Evolutionary conservation across 2,888 invertebrate genomes (phyloP).

Genomic region (Catocala nupta): DNA sequence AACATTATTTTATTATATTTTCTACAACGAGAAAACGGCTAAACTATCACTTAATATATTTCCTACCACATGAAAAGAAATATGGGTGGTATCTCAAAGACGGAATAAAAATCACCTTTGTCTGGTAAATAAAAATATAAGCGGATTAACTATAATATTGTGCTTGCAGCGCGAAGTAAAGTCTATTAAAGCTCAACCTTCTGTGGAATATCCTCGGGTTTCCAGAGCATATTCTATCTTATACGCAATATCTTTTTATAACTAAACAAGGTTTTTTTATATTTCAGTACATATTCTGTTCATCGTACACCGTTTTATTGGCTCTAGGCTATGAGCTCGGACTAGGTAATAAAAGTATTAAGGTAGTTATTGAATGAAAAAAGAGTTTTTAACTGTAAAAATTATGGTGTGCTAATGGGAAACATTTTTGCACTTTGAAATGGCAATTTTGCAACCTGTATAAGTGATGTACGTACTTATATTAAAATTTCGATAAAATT

Average conservation of each 20-base stretch:
- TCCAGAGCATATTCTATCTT: conserved; percentile 39
- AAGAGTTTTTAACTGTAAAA: neutral
- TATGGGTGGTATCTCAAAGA: conserved; percentile 1
- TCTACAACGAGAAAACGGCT: neutral
- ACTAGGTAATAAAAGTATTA: neutral
- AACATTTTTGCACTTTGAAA: too few species aligned
- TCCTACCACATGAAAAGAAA: conserved; percentile 16
- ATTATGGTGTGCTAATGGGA: too few species aligned
- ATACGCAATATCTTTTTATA: conserved; percentile 46
- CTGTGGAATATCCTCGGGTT: conserved; percentile 30
- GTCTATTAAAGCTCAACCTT: conserved; percentile 34
- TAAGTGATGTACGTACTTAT: too few species aligned
- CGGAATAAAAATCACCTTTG: conserved; percentile 31
- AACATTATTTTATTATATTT: too few species aligned
- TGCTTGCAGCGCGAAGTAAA: conserved; percentile 34
- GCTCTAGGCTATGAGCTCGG: neutral
- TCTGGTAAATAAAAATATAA: conserved; percentile 46
- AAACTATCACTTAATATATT: conserved; percentile 19
- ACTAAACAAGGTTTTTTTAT: conserved; percentile 38
- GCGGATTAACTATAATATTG: conserved; percentile 48
- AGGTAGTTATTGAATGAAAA: neutral
- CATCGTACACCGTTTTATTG: conserved; percentile 6
- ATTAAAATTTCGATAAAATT: too few species aligned
- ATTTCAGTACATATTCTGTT: conserved; percentile 18
- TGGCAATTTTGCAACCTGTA: too few species aligned